Evolutionary conservation across 2,113 vertebrate species (phyloP).

Genomic region (Etheostoma cragini): DNA sequence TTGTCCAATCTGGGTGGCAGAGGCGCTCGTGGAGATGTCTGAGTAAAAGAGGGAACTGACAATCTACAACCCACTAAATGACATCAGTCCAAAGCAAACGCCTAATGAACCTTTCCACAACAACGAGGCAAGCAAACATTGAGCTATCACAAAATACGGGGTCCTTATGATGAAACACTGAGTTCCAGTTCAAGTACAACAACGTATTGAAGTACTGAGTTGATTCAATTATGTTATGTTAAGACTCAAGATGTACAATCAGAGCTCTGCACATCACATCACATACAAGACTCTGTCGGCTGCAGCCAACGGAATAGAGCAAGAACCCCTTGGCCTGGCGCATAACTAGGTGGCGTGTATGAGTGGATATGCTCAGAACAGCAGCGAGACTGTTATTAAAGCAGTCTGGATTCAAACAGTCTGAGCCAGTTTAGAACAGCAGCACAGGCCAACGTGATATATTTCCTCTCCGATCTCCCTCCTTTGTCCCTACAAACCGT

Average conservation of each 20-base stretch:
- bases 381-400: not conserved
- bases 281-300: not conserved
- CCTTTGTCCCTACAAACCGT: constrained; percentile 47
- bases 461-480: constrained; percentile 29
- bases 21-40: no score
- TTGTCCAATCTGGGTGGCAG: not conserved
- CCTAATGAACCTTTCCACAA: not conserved
- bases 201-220: not conserved
- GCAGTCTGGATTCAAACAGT: constrained; percentile 3
- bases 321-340: not conserved
- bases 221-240: not conserved
- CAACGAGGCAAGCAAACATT: not conserved
- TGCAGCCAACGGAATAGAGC: not conserved
- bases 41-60: not conserved
- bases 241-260: not conserved
- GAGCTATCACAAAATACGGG: not conserved
- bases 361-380: not conserved
- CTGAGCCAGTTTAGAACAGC: not conserved
- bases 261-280: not conserved
- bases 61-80: not conserved
- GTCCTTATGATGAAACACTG: not conserved
- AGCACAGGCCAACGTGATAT: not conserved
- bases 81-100: not conserved
- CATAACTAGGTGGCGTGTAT: not conserved
- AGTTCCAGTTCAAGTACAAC: not conserved